A percentile compares a stretch with the other conserved stretches of the same genome.
Evolutionary conservation across 2,888 invertebrate genomes (phyloP).

Genomic region (Tenthredo amoena): DNA sequence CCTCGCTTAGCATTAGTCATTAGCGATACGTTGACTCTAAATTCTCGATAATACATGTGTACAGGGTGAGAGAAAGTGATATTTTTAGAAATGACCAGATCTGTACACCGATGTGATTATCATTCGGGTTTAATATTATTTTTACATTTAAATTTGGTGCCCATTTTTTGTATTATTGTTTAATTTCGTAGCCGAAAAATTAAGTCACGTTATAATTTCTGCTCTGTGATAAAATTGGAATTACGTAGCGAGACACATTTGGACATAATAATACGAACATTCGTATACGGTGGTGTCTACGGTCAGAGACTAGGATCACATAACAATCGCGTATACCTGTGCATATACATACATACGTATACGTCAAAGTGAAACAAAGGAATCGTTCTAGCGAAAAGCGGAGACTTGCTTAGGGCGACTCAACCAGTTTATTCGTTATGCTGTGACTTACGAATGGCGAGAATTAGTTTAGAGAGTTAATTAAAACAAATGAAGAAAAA

Average conservation of each 20-base stretch:
- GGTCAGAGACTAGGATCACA: slow-evolving; percentile 6
- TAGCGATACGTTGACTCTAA: background rate
- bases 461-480: background rate
- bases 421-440: slow-evolving; percentile 21
- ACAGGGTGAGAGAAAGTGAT: background rate
- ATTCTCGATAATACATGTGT: background rate
- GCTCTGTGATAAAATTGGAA: background rate
- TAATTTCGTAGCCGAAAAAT: background rate
- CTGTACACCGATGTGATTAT: background rate
- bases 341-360: background rate
- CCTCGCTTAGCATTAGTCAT: background rate
- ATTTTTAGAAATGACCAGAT: background rate
- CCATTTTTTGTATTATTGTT: background rate
- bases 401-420: background rate
- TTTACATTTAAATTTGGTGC: background rate
- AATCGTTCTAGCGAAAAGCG: slow-evolving; percentile 27
- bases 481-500: background rate
- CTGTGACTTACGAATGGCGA: background rate
- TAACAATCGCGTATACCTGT: slow-evolving; percentile 8
- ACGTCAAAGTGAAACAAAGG: slow-evolving; percentile 35
- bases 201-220: background rate
- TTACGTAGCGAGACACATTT: background rate
- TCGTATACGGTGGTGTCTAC: background rate
- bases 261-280: background rate
- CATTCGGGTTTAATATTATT: background rate